Conservation (phyloP, 2,888 invertebrate species). For the Elmis aenea region DNA sequence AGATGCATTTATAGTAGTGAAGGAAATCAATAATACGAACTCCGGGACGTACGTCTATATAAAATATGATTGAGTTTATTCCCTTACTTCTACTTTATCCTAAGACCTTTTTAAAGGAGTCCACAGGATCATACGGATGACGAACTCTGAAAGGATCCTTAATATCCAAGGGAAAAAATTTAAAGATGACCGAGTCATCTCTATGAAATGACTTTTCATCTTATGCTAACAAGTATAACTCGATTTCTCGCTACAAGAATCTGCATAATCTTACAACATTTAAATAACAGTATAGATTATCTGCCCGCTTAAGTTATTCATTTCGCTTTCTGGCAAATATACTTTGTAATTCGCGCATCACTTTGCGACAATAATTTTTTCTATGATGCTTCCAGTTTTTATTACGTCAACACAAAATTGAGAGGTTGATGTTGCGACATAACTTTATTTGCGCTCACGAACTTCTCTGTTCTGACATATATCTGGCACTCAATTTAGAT, state of each 20-base stretch:
- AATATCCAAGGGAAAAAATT: conserved; percentile 14
- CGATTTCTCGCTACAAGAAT: conserved; percentile 16
- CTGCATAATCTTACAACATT: conserved; percentile 12
- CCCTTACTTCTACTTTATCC: conserved; percentile 18
- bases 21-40: conserved; percentile 17
- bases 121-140: conserved; percentile 38
- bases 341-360: no score
- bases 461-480: conserved; percentile 12
- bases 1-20: conserved; percentile 15
- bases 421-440: no score
- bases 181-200: conserved; percentile 11
- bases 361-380: no score
- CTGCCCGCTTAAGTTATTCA: no score
- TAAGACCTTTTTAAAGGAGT: conserved; percentile 24
- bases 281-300: no score
- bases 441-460: no score
- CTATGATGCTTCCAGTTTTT: no score
- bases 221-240: conserved; percentile 19
- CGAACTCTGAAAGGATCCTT: conserved; percentile 45
- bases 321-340: no score
- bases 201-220: conserved; percentile 14
- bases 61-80: conserved; percentile 20
- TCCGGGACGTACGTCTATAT: conserved; percentile 12
- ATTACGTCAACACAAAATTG: no score
- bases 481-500: conserved; percentile 14